A percentile compares a stretch with the other conserved stretches of the same genome.
Evolutionary conservation across 2,797 vertebrate species (phyloP).

Genomic region (Amblyopsis hoosieri): DNA sequence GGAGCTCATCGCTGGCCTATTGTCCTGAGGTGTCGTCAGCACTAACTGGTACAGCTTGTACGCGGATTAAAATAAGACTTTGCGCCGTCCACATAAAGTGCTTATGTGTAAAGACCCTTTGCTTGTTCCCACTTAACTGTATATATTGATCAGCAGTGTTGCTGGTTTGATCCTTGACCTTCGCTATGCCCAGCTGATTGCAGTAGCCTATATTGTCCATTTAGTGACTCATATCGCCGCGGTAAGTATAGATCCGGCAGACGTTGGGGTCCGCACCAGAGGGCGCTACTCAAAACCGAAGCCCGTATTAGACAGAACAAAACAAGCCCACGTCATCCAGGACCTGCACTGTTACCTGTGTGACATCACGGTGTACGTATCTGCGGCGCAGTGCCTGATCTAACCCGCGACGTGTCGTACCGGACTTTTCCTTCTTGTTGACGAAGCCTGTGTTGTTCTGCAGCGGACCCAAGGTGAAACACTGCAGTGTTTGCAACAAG

Average conservation of each 20-base stretch:
- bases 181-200: conserved; percentile 55
- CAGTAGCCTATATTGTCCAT: conserved; percentile 63
- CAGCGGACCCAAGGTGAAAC: conserved; percentile 79
- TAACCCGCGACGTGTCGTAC: not conserved
- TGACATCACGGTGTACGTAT: conserved; percentile 76
- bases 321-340: conserved; percentile 74
- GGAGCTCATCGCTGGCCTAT: conserved; percentile 43
- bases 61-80: conserved; percentile 4
- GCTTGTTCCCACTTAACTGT: not conserved
- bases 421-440: not conserved
- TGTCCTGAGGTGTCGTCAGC: conserved; percentile 50
- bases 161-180: conserved; percentile 55
- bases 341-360: conserved; percentile 80
- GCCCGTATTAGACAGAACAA: conserved; percentile 74
- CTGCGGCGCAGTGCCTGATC: not conserved
- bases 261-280: conserved; percentile 68
- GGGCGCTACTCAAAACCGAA: conserved; percentile 66
- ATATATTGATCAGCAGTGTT: not conserved
- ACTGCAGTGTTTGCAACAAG: conserved; percentile 81
- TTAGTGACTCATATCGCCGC: conserved; percentile 68
- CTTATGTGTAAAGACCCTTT: conserved; percentile 23
- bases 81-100: conserved; percentile 28
- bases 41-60: conserved; percentile 34
- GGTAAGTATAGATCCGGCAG: conserved; percentile 75
- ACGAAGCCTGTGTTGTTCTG: not conserved